Evolutionary conservation across 2,113 vertebrate genomes (phyloP), one percentile per base, ranked within the genome.

Genomic region (Odobenus rosmarus): DNA sequence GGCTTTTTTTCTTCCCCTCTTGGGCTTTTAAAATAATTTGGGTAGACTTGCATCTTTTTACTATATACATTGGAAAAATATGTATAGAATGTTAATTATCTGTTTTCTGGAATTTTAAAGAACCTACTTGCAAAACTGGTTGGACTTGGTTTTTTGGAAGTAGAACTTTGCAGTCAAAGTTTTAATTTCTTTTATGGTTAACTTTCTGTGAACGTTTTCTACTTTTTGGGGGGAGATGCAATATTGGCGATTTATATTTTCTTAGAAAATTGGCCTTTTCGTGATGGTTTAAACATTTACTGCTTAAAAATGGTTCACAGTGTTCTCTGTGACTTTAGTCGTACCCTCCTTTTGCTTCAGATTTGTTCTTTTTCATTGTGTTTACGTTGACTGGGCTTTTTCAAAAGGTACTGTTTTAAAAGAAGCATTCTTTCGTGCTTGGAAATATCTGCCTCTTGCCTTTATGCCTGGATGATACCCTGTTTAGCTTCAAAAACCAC

Each of bases 51-150:
- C 71, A 71, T 83, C 39, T 39, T 59, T 92, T 92, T 83, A 49
- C 26, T 82, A 49, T 57, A 74, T 7, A 57, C 7, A 62, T 51
- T 92, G 83, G 18, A 53, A 83, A 95, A 92, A 28, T 92, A 69
- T 61, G 16, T 77, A 42, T 89, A 92, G 76, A 96, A 61, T 71
- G 51, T 88, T 84, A 81, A 82, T 69, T 83, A 79, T 72, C 23
- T 55, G 11, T 53, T 80, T 95, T 28, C 61, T 79, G 12, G 82
- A 64, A 18, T 55, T 33, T 88, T 83, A 88, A 92, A 88, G 33
- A 84, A 79, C 33, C 88, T 88, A 62, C n/a, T 46, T 92, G 31
- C 33, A 88, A 92, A 88, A 79, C 51, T 88, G 21, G 16, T 28
- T 61, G n/a, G 21, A 80, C 9, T 74, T 55, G 10, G 3, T 71